Conservation (phyloP, 2,113 vertebrate genomes). For the Zingel zingel region DNA sequence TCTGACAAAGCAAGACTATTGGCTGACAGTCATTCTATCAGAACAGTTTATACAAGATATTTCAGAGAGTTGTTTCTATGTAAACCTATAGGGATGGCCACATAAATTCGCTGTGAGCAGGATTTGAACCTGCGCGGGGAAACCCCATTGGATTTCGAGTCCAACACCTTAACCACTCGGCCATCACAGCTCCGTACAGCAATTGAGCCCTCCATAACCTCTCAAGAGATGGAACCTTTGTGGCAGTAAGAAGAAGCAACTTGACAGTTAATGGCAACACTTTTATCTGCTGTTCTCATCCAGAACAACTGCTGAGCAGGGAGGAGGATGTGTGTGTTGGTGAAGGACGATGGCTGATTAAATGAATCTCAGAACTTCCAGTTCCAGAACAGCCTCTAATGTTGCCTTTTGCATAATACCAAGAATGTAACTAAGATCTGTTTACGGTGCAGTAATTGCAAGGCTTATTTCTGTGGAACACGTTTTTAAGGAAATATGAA, state of each 20-base stretch:
- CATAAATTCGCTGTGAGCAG: neutral
- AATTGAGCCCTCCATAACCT: neutral
- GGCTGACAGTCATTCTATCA: no score
- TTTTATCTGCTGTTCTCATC: constrained; percentile 36
- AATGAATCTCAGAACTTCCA: constrained; percentile 21
- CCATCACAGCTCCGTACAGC: neutral
- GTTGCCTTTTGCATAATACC: constrained; percentile 35
- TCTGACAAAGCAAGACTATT: no score
- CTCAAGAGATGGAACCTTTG: neutral
- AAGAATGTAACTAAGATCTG: constrained; percentile 10
- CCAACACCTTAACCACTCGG: constrained; percentile 1
- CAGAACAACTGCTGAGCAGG: constrained; percentile 39
- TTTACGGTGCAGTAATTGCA: neutral
- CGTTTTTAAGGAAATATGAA: neutral
- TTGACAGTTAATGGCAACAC: neutral
- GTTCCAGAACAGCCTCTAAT: constrained; percentile 16
- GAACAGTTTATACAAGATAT: no score
- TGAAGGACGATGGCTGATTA: constrained; percentile 51
- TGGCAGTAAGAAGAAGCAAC: neutral
- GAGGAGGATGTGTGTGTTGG: constrained; percentile 25
- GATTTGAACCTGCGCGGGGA: neutral
- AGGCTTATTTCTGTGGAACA: neutral
- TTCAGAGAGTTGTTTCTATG: no score
- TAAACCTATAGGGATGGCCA: neutral
- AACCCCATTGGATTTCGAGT: neutral